Evolutionary conservation across 2,888 invertebrate species (phyloP), one percentile per base, ranked within the genome.

Genomic region (Dastarcus helophoroides): DNA sequence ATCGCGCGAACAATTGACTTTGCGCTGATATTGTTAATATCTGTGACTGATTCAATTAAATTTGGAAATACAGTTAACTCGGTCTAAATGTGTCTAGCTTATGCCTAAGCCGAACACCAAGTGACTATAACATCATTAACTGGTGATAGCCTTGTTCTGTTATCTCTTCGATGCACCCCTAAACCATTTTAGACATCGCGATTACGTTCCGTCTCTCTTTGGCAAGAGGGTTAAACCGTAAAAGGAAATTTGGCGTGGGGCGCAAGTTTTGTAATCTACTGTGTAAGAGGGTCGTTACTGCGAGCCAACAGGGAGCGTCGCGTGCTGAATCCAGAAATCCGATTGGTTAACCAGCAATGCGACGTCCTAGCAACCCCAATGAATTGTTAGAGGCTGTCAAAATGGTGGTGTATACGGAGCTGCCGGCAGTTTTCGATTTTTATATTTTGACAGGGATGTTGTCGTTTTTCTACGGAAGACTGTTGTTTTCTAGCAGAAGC

Each of bases 51-150:
- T 59, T 56, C 53, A 62, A 62, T 62, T 62, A 62, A 56, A 58
- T 58, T 58, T 56, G 51, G 58, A 57, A 57, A 56, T 53, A 54
- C 51, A 56, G 53, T 57, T 56, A 58, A 57, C 54, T 55, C 48
- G 53, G 58, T 58, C 58, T 56, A 57, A 58, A 62, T 60, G 57
- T 58, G 60, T 58, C 61, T 61, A 56, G 59, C 61, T 61, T 61
- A 61, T 60, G 60, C 58, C 60, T 60, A 56, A 58, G 61, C 60
- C 60, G 56, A 59, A 58, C 58, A 57, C 54, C 60, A 60, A 62
- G 61, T 61, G 62, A 61, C 56, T 62, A 61, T 63, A 63, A 63
- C 63, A 54, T 58, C 55, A 63, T 63, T 63, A 63, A 60, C 58
- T 57, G 57, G 57, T 62, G 63, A 62, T 62, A 62, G 59, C 58